Conservation (phyloP, 2,113 vertebrate genomes). For the Antechinus flavipes region DNA sequence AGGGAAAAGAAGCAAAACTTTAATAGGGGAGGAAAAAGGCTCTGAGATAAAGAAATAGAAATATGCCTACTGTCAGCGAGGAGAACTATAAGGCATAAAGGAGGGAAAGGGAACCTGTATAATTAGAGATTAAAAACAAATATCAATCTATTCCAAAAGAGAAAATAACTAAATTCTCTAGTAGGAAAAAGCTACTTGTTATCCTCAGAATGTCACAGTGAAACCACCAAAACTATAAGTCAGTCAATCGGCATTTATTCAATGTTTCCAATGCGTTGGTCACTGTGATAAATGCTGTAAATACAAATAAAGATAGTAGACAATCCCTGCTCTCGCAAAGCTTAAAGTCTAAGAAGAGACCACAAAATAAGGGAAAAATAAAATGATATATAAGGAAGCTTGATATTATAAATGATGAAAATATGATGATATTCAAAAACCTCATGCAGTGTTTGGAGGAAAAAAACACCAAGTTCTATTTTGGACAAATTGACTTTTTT, state of each 20-base stretch:
- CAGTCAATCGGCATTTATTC: background rate
- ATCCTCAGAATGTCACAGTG: background rate
- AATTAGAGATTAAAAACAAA: background rate
- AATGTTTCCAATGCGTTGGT: too few relatives aligned
- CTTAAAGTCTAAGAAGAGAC: too few relatives aligned
- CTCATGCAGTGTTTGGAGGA: background rate
- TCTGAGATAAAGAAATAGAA: background rate
- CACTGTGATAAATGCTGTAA: too few relatives aligned
- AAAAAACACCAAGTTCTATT: background rate
- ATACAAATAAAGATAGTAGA: too few relatives aligned
- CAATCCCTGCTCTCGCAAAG: too few relatives aligned
- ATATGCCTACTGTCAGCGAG: background rate
- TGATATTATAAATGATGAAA: too few relatives aligned
- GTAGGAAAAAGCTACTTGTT: background rate
- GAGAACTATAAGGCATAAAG: background rate
- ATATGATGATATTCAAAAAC: too few relatives aligned
- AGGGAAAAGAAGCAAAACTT: background rate
- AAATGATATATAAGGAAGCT: too few relatives aligned
- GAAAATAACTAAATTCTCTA: background rate
- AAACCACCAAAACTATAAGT: background rate
- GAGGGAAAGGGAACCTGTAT: background rate
- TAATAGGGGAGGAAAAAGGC: background rate
- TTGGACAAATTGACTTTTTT: background rate
- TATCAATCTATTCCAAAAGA: background rate
- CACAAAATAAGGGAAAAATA: too few relatives aligned